A percentile compares a stretch with the other conserved stretches of the same genome.
phyloP scores from a whole-genome alignment of 2,888 invertebrate species.

The Calephelis perditalis region DNA sequence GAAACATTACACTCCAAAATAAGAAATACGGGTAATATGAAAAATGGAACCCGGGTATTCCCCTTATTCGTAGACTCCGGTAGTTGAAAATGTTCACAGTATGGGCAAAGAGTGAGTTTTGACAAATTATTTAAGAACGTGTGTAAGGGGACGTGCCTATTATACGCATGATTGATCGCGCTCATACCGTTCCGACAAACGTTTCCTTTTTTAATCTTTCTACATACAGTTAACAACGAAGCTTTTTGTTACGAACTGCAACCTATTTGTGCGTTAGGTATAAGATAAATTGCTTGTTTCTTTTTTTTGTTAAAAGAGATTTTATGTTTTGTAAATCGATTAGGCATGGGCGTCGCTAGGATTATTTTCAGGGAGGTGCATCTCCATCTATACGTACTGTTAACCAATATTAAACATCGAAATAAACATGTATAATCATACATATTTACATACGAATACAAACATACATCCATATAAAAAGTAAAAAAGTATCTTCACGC shows the following conservation, averaged over 20 bases:
- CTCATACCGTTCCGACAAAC: slow-evolving; percentile 56
- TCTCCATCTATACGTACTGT: too few relatives aligned
- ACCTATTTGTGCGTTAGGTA: not conserved
- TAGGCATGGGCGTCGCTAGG: too few relatives aligned
- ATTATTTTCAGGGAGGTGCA: too few relatives aligned
- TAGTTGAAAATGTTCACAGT: slow-evolving; percentile 46
- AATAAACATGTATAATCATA: too few relatives aligned
- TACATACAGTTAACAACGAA: slow-evolving; percentile 19
- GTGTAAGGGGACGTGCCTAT: slow-evolving; percentile 66
- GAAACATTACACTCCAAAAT: not conserved
- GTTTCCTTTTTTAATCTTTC: slow-evolving; percentile 51
- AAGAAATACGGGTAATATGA: slow-evolving; percentile 41
- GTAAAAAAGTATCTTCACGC: too few relatives aligned
- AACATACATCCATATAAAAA: too few relatives aligned
- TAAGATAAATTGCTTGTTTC: too few relatives aligned
- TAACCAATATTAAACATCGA: too few relatives aligned
- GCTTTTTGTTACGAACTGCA: not conserved
- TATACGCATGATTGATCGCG: slow-evolving; percentile 70
- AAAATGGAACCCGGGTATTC: slow-evolving; percentile 39
- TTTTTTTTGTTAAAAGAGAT: too few relatives aligned
- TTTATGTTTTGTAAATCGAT: too few relatives aligned
- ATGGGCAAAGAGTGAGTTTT: slow-evolving; percentile 58
- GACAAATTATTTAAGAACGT: slow-evolving; percentile 78
- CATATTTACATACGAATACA: too few relatives aligned
- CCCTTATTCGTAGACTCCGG: slow-evolving; percentile 22